Percentiles rank a stretch among this genome's conserved stretches.
Evolutionary conservation across 2,888 invertebrate species (phyloP).

Genomic region (Noctua janthina): DNA sequence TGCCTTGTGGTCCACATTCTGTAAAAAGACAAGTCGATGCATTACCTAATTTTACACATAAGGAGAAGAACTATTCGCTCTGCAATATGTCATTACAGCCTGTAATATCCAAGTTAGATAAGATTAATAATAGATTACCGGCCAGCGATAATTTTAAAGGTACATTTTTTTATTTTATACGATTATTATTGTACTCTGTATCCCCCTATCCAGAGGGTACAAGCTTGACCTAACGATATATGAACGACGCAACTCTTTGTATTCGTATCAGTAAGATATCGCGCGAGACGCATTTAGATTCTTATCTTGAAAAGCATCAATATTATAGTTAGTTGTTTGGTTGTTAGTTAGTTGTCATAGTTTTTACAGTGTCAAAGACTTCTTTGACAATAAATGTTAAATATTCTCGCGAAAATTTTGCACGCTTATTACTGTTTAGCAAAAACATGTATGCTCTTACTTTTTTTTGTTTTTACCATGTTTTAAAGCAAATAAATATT

Average conservation of each 20-base stretch:
- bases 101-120: background rate
- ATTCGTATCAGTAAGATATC: background rate
- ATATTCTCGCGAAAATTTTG: too few relatives aligned
- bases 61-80: too few relatives aligned
- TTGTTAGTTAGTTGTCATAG: too few relatives aligned
- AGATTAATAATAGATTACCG: background rate
- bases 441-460: too few relatives aligned
- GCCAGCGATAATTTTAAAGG: background rate
- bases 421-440: too few relatives aligned
- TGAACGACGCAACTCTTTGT: background rate
- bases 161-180: background rate
- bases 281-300: background rate
- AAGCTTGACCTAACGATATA: background rate
- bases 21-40: conserved; percentile 72
- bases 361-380: too few relatives aligned
- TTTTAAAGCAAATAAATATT: too few relatives aligned
- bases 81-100: background rate
- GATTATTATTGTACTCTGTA: background rate
- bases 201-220: background rate
- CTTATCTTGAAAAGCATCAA: background rate
- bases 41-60: background rate
- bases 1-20: conserved; percentile 98
- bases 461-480: too few relatives aligned
- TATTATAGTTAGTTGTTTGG: background rate
- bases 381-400: too few relatives aligned